A percentile compares a stretch with the other conserved stretches of the same genome.
Evolutionary conservation across 2,888 invertebrate species (phyloP).

Genomic region (Dryobota labecula): DNA sequence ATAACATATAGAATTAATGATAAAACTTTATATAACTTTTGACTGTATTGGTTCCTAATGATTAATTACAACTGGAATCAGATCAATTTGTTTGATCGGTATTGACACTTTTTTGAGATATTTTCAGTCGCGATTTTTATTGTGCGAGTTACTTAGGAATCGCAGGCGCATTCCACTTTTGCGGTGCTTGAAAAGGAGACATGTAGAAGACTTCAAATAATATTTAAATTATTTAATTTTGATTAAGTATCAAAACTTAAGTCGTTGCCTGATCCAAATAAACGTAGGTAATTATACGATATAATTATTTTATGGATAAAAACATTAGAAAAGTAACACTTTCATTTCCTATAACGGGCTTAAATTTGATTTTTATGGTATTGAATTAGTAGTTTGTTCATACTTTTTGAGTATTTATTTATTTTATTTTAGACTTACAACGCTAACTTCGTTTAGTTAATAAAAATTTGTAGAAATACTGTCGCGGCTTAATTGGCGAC

Average conservation of each 20-base stretch:
- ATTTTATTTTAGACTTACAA: conserved; percentile 7
- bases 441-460: not conserved
- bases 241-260: conserved; percentile 24
- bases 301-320: not conserved
- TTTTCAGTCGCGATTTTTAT: conserved; percentile 26
- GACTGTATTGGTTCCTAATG: conserved; percentile 3
- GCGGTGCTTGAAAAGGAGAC: conserved; percentile 9
- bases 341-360: not conserved
- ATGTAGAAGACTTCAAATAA: not conserved
- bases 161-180: conserved; percentile 63
- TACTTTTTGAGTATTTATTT: conserved; percentile 28
- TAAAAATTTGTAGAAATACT: not conserved
- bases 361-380: not conserved
- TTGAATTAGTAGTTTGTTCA: conserved; percentile 15
- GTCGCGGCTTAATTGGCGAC: not conserved
- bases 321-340: not conserved
- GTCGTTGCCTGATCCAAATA: conserved; percentile 1
- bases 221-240: conserved; percentile 20
- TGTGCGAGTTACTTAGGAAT: conserved; percentile 43
- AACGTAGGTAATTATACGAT: not conserved
- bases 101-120: conserved; percentile 10
- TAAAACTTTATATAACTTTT: conserved; percentile 14
- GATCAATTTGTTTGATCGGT: conserved; percentile 12
- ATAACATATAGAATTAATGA: not conserved
- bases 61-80: conserved; percentile 1